These are phyloP conservation scores for Ferrisia virgata DNA, from an alignment of 2,888 invertebrate genomes.

Conservation along the genomic window DNA sequence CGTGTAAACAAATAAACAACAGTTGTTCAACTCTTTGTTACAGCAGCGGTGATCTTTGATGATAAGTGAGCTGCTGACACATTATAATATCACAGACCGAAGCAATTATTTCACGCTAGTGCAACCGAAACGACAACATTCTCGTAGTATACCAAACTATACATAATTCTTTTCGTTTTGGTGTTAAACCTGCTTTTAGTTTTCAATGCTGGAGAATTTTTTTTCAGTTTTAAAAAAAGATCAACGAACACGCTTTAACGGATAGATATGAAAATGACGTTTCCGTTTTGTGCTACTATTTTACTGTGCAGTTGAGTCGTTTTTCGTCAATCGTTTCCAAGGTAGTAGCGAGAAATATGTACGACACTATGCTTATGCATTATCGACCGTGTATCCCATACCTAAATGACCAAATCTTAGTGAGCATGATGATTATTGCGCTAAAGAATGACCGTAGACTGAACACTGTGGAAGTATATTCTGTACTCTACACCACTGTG, in stretches of 20 bases:
- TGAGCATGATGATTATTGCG: slow-evolving; percentile 33
- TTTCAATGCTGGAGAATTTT: not conserved
- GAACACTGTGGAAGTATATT: too few relatives aligned
- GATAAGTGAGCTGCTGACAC: slow-evolving; percentile 32
- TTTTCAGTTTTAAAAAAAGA: not conserved
- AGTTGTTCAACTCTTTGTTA: slow-evolving; percentile 27
- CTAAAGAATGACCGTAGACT: slow-evolving; percentile 23
- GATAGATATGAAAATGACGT: slow-evolving; percentile 43
- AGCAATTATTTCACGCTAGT: slow-evolving; percentile 38
- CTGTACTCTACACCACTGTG: too few relatives aligned
- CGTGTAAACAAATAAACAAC: slow-evolving; percentile 7
- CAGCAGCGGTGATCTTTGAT: slow-evolving; percentile 3
- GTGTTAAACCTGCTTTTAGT: not conserved
- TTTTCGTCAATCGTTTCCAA: not conserved
- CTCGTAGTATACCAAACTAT: not conserved
- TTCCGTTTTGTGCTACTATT: slow-evolving; percentile 4
- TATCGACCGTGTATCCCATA: slow-evolving; percentile 3
- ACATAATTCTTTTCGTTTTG: slow-evolving; percentile 17
- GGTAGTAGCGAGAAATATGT: too few relatives aligned
- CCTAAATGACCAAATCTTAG: not conserved
- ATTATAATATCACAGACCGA: slow-evolving; percentile 28
- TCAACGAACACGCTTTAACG: not conserved
- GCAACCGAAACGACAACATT: slow-evolving; percentile 14
- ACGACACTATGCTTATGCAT: too few relatives aligned
- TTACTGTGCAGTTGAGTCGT: not conserved